These are phyloP conservation scores for Athalia rosae DNA, from an alignment of 2,888 invertebrate species.

Conservation along the genomic window DNA sequence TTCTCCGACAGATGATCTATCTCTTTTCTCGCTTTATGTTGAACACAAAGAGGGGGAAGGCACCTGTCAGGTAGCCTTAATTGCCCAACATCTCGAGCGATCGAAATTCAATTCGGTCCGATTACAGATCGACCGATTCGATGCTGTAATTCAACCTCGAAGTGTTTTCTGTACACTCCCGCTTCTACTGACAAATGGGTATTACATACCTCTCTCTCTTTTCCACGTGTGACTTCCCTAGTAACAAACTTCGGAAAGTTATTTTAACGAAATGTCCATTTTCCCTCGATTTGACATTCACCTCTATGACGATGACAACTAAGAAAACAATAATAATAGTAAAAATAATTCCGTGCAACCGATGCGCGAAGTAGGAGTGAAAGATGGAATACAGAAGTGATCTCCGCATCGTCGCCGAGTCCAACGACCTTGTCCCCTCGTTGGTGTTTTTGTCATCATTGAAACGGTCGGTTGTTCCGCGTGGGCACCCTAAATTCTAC, in stretches of 20 bases:
- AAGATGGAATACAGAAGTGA: background rate
- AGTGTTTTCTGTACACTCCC: background rate
- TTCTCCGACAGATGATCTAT: conserved; percentile 13
- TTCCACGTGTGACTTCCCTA: too few relatives aligned
- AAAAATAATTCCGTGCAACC: background rate
- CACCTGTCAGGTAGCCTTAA: conserved; percentile 28
- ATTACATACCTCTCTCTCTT: too few relatives aligned
- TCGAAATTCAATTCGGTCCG: conserved; percentile 28
- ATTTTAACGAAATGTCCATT: too few relatives aligned
- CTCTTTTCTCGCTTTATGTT: conserved; percentile 14
- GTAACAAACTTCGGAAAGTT: too few relatives aligned
- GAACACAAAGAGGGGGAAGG: background rate
- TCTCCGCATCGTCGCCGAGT: conserved; percentile 34
- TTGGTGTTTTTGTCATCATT: conserved; percentile 36
- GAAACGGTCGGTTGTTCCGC: background rate
- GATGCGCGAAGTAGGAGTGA: conserved; percentile 20
- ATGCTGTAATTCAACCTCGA: conserved; percentile 22
- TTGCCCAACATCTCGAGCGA: background rate
- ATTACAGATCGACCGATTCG: conserved; percentile 10
- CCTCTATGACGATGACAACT: too few relatives aligned
- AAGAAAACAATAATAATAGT: background rate
- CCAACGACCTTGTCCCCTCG: conserved; percentile 41
- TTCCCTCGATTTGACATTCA: too few relatives aligned
- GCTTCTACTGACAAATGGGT: background rate
- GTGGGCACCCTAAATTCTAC: too few relatives aligned